phyloP scores from a whole-genome alignment of 2,797 vertebrate genomes.

The Taenioides sp. region DNA sequence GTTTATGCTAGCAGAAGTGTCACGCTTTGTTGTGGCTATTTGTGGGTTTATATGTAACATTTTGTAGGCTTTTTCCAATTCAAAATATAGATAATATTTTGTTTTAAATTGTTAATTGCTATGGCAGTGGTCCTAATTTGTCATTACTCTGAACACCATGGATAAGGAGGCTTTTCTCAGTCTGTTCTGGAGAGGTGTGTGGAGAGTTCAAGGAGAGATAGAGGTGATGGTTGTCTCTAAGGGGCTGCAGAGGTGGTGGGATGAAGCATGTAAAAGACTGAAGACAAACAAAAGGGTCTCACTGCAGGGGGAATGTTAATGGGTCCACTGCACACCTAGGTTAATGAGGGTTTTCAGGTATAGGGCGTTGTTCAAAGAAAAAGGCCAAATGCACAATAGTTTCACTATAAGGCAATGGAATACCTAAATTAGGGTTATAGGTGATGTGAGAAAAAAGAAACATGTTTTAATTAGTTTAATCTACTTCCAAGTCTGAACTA shows the following conservation, averaged over 20 bases:
- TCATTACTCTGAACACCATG: too few species aligned
- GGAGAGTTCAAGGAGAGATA: conserved; percentile 68
- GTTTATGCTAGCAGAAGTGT: conserved; percentile 40
- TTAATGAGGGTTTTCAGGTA: neutral
- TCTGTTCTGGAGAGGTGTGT: conserved; percentile 32
- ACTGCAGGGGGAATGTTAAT: conserved; percentile 2
- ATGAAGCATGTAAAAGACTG: conserved; percentile 17
- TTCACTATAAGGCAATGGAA: neutral
- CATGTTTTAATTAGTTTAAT: too few species aligned
- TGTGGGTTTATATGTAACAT: too few species aligned
- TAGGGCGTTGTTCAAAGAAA: neutral
- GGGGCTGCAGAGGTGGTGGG: conserved; percentile 36
- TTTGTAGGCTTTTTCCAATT: too few species aligned
- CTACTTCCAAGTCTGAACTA: too few species aligned
- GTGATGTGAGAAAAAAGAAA: too few species aligned
- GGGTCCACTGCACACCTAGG: neutral
- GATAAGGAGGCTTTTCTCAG: conserved; percentile 41
- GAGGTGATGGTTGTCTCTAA: conserved; percentile 69
- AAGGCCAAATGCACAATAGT: neutral
- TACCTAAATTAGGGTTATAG: too few species aligned
- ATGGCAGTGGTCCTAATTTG: too few species aligned
- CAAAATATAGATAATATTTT: too few species aligned
- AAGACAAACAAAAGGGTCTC: neutral
- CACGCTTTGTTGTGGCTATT: conserved; percentile 47
- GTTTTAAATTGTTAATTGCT: too few species aligned